Base-by-base conservation (phyloP, 2,888 invertebrate species). In the Caenorhabditis plicata region DNA sequence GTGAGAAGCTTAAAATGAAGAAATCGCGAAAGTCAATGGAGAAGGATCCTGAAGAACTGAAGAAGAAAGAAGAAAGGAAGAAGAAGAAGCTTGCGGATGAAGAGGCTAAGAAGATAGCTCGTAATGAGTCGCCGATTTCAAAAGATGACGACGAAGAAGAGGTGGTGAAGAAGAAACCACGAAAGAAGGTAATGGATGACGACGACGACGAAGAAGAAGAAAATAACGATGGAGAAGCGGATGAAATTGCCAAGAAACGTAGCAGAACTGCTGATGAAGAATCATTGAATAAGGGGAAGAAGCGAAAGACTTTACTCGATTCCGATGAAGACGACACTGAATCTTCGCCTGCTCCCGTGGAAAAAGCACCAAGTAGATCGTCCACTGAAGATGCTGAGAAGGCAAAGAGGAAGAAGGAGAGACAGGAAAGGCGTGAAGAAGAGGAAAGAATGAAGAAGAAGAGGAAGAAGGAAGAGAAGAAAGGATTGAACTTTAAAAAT, bases 351-450 rank as follows among this genome's bases (percentile, higher is more conserved):
- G n/a, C n/a, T n/a, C n/a, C n/a, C n/a, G 40, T 31, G 29, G 23
- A 19, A 43, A 23, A 40, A 27, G 54, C 26, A 27, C 26, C 5
- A 5, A 26, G 15, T 4, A 15, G 20, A 57, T 9, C 36, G 38
- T 9, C 47, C 47, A 17, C 47, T 52, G 40, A 42, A 36, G 33
- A 49, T 36, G 22, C 20, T 23, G 9, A 44, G 32, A 17, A 46
- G 41, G 23, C 35, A 56, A 15, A 51, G 29, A 1, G 46, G 35
- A 8, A 46, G 38, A 27, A 57, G 41, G 43, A 23, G 47, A 26
- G 42, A 41, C 17, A 56, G 35, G 26, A 40, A 39, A 26, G 47
- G 19, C 36, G 32, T 17, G 49, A 46, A 23, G 57, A 41, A 13
- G 48, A 44, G 31, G 42, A 20, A 11, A 29, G 32, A 20, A 25